These are phyloP conservation scores for Penaeus vannamei DNA, from an alignment of 1,140 invertebrate species.

Conservation along the genomic window DNA sequence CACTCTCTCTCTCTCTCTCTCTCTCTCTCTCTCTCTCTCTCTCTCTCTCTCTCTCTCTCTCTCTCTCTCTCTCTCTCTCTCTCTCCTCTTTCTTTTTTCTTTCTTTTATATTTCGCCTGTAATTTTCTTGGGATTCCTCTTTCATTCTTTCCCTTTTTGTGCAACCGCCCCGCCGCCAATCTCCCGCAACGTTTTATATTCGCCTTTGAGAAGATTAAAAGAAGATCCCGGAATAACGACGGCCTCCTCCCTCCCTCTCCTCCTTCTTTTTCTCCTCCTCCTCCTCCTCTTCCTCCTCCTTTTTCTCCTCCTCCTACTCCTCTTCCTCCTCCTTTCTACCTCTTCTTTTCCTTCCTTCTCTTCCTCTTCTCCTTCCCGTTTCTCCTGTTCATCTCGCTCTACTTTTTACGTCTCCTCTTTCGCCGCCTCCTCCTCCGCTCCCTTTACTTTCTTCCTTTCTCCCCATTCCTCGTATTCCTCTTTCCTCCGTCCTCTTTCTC, in stretches of 20 bases:
- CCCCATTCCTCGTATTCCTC: not conserved
- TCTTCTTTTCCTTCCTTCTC: not conserved
- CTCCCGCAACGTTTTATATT: too few species aligned
- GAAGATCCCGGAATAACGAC: not conserved
- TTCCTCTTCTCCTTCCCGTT: not conserved
- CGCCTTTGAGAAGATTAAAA: too few species aligned
- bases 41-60: too few species aligned
- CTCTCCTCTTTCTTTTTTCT: too few species aligned
- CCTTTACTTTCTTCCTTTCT: not conserved
- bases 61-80: too few species aligned
- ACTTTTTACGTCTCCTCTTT: not conserved
- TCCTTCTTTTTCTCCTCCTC: not conserved
- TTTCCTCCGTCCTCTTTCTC: not conserved
- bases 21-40: too few species aligned
- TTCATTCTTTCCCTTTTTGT: too few species aligned
- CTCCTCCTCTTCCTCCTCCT: constrained; percentile 12
- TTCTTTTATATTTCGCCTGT: too few species aligned
- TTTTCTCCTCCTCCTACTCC: not conserved
- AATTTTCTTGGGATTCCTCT: too few species aligned
- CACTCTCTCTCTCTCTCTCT: too few species aligned
- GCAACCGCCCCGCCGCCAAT: too few species aligned
- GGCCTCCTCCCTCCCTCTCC: not conserved
- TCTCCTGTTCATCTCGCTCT: not conserved
- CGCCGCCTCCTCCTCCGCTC: not conserved
- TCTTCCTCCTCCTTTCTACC: not conserved